Base-by-base conservation (phyloP, 2,888 invertebrate species). In the Phengaris alcon region DNA sequence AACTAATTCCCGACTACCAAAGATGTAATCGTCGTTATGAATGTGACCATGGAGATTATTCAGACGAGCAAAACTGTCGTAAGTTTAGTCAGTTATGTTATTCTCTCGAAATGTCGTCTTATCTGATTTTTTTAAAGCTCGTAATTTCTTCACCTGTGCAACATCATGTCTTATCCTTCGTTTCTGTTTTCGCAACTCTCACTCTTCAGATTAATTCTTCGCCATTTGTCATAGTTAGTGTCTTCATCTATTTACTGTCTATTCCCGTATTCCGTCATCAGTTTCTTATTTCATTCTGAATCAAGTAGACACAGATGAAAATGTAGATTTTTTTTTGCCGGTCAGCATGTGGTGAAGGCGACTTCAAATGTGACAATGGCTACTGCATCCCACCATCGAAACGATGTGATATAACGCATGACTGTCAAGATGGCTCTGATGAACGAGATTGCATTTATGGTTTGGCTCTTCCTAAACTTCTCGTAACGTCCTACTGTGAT, bases 1-100 rank as follows among this genome's bases (percentile, higher is more conserved):
- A 93, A 84, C 94, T 95, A 84, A 94, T 96, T 84, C 88, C 93
- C 55, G 86, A 90, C 80, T 86, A 86, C 80, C 90, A 91, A 85
- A 91, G 94, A 84, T 96, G 96, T 88, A 95, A 96, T 89, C 94
- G 94, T 74, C 90, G 89, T 76, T 93, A 94, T 82, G 96, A 97
- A 92, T 97, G 97, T 87, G 88, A 89, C 81, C 79, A 77, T 57
- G 90, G 87, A 77, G 97, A 97, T 93, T 94, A 95, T 85, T 95
- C 96, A 59, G 97, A 97, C 87, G 97, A 97, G 90, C 94, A 94
- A 82, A 94, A 95, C 85, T 97, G 97, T 94, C 95, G 96, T 96
- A 96, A 96, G 96, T 96, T 80, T 77, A 72, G 59, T 75, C 74
- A 68, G 73, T 68, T 74, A 76, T 75, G 22, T 12, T 12, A 44